Base-by-base conservation (phyloP, 2,888 invertebrate genomes). In the Smittia sp. region DNA sequence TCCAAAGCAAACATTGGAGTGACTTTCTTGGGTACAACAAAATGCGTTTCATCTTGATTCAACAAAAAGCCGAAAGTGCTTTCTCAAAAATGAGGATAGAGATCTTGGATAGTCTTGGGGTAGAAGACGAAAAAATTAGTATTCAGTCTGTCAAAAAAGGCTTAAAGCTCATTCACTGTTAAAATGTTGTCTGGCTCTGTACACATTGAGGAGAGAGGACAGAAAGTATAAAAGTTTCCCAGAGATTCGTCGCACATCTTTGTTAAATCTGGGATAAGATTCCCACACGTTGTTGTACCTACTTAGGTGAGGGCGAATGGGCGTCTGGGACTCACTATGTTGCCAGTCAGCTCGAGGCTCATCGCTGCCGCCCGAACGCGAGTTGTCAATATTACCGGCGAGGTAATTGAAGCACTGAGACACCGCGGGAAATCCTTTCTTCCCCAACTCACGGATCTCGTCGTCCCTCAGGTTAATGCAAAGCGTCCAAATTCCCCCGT, bases 391-490 rank as follows among this genome's bases (percentile, higher is more conserved):
- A 74, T 86, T 88, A 46, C 87, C 87, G 6, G 90, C 88, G 79
- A 94, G 85, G 81, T 93, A 93, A 84, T 92, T 92, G 80, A 91
- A 89, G 83, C 94, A 93, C 75, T 86, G 84, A 77, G 89, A 88
- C 75, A 88, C 86, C 76, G 85, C 85, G 0, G 89, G 89, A 80
- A 90, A 89, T 24, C 89, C 90, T 73, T 87, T 85, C 76, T 85
- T 84, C 38, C 86, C 84, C 77, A 91, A 80, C 78, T 90, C 85
- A 76, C 85, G 83, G 76, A 91, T 86, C 82, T 93, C 91, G 79
- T 90, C 89, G 76, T 90, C 90, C 87, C 89, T 88, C 77, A 94
- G 86, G 78, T 91, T 91, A 78, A 90, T 90, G 82, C 91, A 96
- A 81, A 92, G 86, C 22, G 90, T 94, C 95, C 92, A 95, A 22